Evolutionary conservation across 2,888 invertebrate species (phyloP).

Genomic region (Masnerella sp.): DNA sequence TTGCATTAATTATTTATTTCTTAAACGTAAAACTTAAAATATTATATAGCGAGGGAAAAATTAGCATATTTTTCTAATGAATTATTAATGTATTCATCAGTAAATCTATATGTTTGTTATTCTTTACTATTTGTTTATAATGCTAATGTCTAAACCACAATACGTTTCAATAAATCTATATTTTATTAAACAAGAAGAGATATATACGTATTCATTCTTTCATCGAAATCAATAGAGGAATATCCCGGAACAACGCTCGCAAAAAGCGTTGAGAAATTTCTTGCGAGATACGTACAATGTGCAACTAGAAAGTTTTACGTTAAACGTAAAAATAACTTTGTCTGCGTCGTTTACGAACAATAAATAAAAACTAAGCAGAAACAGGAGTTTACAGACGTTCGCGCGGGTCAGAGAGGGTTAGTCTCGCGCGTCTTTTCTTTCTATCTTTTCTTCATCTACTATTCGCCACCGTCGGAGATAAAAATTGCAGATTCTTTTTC

Average conservation of each 20-base stretch:
- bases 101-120: too few species aligned
- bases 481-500: slow-evolving; percentile 58
- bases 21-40: too few species aligned
- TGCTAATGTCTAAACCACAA: slow-evolving; percentile 1
- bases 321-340: slow-evolving; percentile 57
- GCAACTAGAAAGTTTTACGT: slow-evolving; percentile 56
- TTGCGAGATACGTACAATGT: slow-evolving; percentile 41
- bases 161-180: slow-evolving; percentile 9
- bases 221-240: slow-evolving; percentile 46
- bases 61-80: too few species aligned
- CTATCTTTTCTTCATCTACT: slow-evolving; percentile 48
- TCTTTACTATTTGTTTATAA: neutral
- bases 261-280: slow-evolving; percentile 38
- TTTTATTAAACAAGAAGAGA: slow-evolving; percentile 14
- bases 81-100: too few species aligned
- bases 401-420: slow-evolving; percentile 50
- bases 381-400: slow-evolving; percentile 51
- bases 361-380: slow-evolving; percentile 56
- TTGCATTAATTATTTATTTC: too few species aligned
- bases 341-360: slow-evolving; percentile 58
- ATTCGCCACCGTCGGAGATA: slow-evolving; percentile 52
- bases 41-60: too few species aligned
- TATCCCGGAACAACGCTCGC: slow-evolving; percentile 14
- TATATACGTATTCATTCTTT: slow-evolving; percentile 22
- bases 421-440: slow-evolving; percentile 50